A percentile compares a stretch with the other conserved stretches of the same genome.
These are phyloP conservation scores for Seira ritae DNA, from an alignment of 2,888 invertebrate genomes.

Conservation along the genomic window DNA sequence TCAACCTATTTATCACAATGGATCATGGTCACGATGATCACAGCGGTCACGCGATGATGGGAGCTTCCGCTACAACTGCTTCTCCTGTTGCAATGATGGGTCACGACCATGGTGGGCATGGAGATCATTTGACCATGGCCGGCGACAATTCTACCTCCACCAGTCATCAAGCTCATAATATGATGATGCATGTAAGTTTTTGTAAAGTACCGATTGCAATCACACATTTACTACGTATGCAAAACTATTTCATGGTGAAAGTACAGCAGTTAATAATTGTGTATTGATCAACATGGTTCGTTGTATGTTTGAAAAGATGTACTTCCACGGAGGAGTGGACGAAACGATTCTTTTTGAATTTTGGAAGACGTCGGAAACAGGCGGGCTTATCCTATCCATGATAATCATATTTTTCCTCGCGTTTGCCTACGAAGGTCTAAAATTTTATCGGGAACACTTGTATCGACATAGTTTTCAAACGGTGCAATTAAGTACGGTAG, in stretches of 20 bases:
- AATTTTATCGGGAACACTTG: conserved; percentile 90
- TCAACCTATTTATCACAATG: not conserved
- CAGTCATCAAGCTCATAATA: not conserved
- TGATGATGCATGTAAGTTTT: conserved; percentile 56
- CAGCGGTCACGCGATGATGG: conserved; percentile 11
- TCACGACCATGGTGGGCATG: conserved; percentile 39
- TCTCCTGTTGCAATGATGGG: conserved; percentile 3
- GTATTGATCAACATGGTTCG: conserved; percentile 23
- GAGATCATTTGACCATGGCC: conserved; percentile 1
- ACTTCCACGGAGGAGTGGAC: conserved; percentile 85
- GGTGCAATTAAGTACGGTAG: conserved; percentile 89
- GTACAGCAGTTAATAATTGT: no score
- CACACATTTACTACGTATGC: not conserved
- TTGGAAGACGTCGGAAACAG: conserved; percentile 86
- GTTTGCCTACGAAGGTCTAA: conserved; percentile 95
- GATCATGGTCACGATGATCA: conserved; percentile 39
- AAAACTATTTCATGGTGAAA: no score
- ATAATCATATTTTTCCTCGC: conserved; percentile 94
- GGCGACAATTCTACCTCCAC: no score
- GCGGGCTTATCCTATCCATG: conserved; percentile 92
- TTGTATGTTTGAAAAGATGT: conserved; percentile 77
- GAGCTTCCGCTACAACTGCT: conserved; percentile 26
- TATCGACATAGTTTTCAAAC: conserved; percentile 92
- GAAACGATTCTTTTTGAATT: conserved; percentile 88
- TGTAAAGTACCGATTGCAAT: no score